Conservation (phyloP, 2,797 vertebrate species). For the Sebastes steindachneri region DNA sequence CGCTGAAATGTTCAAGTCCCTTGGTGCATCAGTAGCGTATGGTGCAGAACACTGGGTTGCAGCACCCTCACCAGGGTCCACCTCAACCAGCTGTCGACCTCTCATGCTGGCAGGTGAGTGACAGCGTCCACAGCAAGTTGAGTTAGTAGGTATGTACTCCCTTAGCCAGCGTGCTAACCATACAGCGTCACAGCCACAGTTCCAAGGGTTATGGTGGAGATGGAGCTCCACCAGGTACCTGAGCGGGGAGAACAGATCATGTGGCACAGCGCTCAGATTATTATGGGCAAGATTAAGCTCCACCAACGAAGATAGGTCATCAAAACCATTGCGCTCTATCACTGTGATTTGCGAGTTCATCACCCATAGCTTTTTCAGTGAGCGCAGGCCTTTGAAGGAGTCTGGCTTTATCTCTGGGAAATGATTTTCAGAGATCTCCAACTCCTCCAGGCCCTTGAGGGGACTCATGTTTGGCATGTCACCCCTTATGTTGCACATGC, state of each 20-base stretch:
- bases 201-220: conserved; percentile 98
- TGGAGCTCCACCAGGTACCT: conserved; percentile 95
- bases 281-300: conserved; percentile 98
- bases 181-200: conserved; percentile 94
- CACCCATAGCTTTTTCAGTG: conserved; percentile 96
- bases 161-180: conserved; percentile 96
- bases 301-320: conserved; percentile 91
- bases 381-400: conserved; percentile 91
- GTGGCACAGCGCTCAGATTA: conserved; percentile 94
- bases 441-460: conserved; percentile 93
- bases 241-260: conserved; percentile 93
- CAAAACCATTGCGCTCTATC: conserved; percentile 96
- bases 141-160: conserved; percentile 96
- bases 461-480: conserved; percentile 96
- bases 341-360: conserved; percentile 96
- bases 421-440: conserved; percentile 97
- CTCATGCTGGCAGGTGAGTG: conserved; percentile 92
- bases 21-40: conserved; percentile 94
- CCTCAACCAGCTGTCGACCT: conserved; percentile 93
- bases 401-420: conserved; percentile 93
- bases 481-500: conserved; percentile 95
- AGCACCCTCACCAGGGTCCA: conserved; percentile 91
- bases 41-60: conserved; percentile 95
- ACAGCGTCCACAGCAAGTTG: conserved; percentile 96
- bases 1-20: conserved; percentile 95